Conservation (phyloP, 2,888 invertebrate genomes). For the Zygogramma bicolorata region DNA sequence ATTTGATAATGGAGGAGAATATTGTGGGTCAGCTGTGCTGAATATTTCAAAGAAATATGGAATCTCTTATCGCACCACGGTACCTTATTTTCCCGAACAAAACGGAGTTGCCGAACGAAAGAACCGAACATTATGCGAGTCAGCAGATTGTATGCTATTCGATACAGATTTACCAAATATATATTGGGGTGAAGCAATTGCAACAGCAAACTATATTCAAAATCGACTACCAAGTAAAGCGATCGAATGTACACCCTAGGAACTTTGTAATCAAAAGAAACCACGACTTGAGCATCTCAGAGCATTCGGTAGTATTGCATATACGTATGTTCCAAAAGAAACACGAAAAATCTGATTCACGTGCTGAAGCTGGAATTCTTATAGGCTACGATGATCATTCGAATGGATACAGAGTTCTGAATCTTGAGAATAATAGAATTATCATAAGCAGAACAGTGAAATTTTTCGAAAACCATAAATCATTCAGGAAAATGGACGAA, state of each 20-base stretch:
- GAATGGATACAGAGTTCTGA: background rate
- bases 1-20: constrained; percentile 40
- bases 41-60: constrained; percentile 37
- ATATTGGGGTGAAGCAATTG: background rate
- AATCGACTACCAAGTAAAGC: background rate
- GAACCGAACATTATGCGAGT: background rate
- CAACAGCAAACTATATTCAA: background rate
- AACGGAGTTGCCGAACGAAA: constrained; percentile 31
- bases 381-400: background rate
- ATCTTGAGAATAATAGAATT: background rate
- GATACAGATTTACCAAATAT: background rate
- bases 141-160: background rate
- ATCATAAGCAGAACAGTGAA: background rate
- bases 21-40: constrained; percentile 36
- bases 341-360: constrained; percentile 49
- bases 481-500: background rate
- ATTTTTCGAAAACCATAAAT: background rate
- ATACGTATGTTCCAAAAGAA: constrained; percentile 16
- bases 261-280: constrained; percentile 44
- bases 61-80: constrained; percentile 39
- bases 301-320: background rate
- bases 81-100: constrained; percentile 44
- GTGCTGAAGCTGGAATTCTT: constrained; percentile 21
- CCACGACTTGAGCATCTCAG: constrained; percentile 48
- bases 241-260: constrained; percentile 38